Evolutionary conservation across 2,888 invertebrate species (phyloP).

Genomic region (Alitta virens): DNA sequence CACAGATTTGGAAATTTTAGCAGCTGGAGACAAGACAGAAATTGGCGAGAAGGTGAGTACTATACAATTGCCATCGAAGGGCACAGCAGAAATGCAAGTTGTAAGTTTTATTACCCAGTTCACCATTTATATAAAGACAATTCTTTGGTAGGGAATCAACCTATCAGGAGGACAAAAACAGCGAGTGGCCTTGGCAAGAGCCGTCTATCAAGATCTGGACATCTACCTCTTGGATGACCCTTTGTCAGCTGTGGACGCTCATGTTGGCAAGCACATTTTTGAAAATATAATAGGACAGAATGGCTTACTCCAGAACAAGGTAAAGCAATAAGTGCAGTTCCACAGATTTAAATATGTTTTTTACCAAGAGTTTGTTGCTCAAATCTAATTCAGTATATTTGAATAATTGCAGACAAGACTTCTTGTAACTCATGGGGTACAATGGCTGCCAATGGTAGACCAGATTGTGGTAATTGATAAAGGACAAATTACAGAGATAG

Average conservation of each 20-base stretch:
- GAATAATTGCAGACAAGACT: constrained; percentile 68
- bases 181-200: constrained; percentile 43
- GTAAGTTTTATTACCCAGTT: too few species aligned
- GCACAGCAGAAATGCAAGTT: too few species aligned
- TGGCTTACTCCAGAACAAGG: constrained; percentile 6
- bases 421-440: constrained; percentile 88
- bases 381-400: too few species aligned
- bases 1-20: constrained; percentile 85
- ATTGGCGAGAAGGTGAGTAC: constrained; percentile 91
- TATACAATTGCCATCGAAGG: too few species aligned
- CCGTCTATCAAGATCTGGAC: constrained; percentile 33
- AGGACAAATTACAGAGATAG: constrained; percentile 81
- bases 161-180: constrained; percentile 16
- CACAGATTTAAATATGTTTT: too few species aligned
- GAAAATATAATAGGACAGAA: constrained; percentile 1
- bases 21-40: constrained; percentile 91
- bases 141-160: constrained; percentile 35
- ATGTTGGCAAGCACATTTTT: constrained; percentile 15
- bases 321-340: too few species aligned
- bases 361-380: too few species aligned
- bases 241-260: constrained; percentile 13
- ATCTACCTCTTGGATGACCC: constrained; percentile 15
- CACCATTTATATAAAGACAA: too few species aligned
- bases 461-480: constrained; percentile 81
- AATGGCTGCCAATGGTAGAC: constrained; percentile 83